A percentile compares a stretch with the other conserved stretches of the same genome.
phyloP scores from a whole-genome alignment of 2,797 vertebrate species.

The Amblyraja radiata region DNA sequence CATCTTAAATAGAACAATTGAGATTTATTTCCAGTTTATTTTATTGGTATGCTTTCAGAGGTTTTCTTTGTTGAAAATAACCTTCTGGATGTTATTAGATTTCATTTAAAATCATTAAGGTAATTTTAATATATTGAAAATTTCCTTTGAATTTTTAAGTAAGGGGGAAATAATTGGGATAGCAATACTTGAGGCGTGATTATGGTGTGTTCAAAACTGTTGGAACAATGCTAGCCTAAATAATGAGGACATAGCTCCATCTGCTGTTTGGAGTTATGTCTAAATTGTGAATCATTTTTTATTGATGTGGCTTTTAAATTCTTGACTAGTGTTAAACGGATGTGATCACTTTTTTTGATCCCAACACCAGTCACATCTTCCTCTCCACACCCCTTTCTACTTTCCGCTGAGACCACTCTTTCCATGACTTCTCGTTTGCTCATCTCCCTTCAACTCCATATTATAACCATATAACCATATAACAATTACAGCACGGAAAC shows the following conservation, averaged over 20 bases:
- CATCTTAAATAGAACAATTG: too few species aligned
- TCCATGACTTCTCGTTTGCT: too few species aligned
- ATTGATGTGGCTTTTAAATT: not conserved
- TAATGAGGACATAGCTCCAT: not conserved
- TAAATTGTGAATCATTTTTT: conserved; percentile 4
- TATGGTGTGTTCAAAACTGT: not conserved
- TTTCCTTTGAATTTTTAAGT: not conserved
- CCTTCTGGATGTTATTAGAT: not conserved
- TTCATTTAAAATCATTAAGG: not conserved
- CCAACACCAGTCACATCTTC: too few species aligned
- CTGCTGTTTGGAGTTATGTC: not conserved
- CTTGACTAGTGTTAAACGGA: not conserved
- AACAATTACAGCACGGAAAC: too few species aligned
- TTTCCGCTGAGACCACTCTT: too few species aligned
- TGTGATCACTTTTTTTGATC: not conserved
- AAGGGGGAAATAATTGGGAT: not conserved
- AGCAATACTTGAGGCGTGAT: not conserved
- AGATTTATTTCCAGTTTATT: not conserved
- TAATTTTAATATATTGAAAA: not conserved
- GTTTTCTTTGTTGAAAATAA: not conserved
- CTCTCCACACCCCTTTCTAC: too few species aligned
- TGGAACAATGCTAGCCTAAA: not conserved
- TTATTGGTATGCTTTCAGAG: not conserved
- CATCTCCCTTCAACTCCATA: too few species aligned
- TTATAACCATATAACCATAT: too few species aligned